Conservation (phyloP, 2,113 vertebrate species). For the Notechis scutatus region DNA sequence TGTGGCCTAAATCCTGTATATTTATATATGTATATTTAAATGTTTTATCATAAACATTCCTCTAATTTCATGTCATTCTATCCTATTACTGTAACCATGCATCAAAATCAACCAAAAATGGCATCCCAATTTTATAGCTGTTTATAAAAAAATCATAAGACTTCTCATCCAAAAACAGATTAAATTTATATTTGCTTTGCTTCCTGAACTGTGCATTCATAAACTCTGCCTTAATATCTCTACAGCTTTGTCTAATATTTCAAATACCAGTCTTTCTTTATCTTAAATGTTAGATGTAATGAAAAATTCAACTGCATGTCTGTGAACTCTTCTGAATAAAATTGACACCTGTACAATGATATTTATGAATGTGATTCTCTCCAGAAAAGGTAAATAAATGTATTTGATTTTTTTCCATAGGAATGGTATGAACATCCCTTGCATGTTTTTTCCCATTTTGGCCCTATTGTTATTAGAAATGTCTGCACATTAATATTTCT, state of each 20-base stretch:
- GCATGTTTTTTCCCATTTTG: neutral
- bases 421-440: neutral
- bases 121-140: neutral
- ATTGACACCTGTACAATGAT: neutral
- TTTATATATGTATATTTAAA: neutral
- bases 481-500: neutral
- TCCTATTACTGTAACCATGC: neutral
- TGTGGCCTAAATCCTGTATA: neutral
- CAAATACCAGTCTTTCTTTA: neutral
- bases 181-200: neutral
- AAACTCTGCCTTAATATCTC: neutral
- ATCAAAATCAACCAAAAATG: neutral
- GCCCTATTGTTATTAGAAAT: neutral
- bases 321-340: neutral
- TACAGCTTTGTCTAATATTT: neutral
- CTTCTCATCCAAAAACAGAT: neutral
- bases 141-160: neutral
- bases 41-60: neutral
- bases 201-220: neutral
- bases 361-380: neutral
- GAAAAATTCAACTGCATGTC: neutral
- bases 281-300: neutral
- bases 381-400: neutral
- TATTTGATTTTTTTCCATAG: neutral
- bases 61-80: neutral